These are phyloP conservation scores for Drosophila merina DNA, from an alignment of 2,888 invertebrate species.

Conservation along the genomic window DNA sequence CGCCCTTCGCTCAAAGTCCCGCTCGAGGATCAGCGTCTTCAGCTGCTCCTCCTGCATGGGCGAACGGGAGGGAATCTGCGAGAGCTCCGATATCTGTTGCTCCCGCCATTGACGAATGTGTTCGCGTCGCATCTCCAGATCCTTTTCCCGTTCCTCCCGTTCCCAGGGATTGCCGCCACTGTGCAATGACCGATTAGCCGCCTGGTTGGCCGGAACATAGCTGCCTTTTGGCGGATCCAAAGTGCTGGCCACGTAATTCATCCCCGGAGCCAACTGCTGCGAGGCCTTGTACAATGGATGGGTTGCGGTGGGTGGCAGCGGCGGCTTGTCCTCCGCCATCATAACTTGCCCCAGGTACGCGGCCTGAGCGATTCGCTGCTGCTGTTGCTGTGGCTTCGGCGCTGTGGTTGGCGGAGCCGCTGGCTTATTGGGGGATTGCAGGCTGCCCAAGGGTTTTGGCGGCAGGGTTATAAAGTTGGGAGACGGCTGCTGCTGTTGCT, in stretches of 20 bases:
- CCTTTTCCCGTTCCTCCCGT: constrained; percentile 95
- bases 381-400: constrained; percentile 68
- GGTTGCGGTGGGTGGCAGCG: constrained; percentile 88
- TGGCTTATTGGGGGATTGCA: constrained; percentile 83
- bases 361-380: constrained; percentile 51
- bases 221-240: constrained; percentile 90
- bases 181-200: constrained; percentile 44
- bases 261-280: constrained; percentile 74
- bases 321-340: constrained; percentile 85
- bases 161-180: constrained; percentile 93
- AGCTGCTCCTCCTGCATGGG: constrained; percentile 94
- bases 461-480: constrained; percentile 79
- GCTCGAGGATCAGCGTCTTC: constrained; percentile 94
- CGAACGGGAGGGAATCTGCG: constrained; percentile 88
- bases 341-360: constrained; percentile 48
- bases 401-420: constrained; percentile 60
- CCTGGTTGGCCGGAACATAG: constrained; percentile 85
- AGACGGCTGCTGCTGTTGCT: constrained; percentile 82
- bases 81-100: constrained; percentile 92
- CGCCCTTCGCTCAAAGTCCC: constrained; percentile 96
- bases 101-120: constrained; percentile 92
- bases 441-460: constrained; percentile 75
- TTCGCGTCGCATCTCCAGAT: constrained; percentile 88
- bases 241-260: constrained; percentile 88
- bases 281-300: constrained; percentile 87